Evolutionary conservation across 2,113 vertebrate species (phyloP), one percentile per base, ranked within the genome.

Genomic region (Psammodynastes pulverulentus): DNA sequence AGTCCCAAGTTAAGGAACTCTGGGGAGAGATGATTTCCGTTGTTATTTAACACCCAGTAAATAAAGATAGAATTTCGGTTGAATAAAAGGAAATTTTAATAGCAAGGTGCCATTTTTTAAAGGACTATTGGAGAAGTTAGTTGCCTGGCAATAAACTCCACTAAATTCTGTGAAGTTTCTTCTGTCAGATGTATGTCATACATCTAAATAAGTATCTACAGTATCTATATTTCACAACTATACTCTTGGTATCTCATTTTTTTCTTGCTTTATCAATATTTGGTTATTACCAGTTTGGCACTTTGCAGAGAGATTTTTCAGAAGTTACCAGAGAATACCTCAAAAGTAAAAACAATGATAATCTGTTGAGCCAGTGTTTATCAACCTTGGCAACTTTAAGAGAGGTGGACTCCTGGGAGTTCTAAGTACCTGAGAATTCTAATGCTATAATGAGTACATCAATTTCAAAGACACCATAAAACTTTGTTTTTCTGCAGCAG

Each of bases 201-300:
- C 62, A 72, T 34, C 5, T 49, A 49, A 49, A 13, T 34, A 72
- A 72, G 5, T 72, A 17, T 95, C 94, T 93, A 54, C 21, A 54
- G 95, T 96, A 95, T 97, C 96, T 91, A 88, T 88, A 95, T 84
- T 93, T 92, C 43, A 49, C 93, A 90, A 91, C 87, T 54, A 92
- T 90, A 90, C 0, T 0, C 86, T 84, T 45, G 9, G 15, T 85
- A 24, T 43, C 0, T 0, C 0, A 21, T 26, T 56, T 3, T 86
- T 17, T 87, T 1, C 0, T 2, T 0, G 89, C 92, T 94, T 0
- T 85, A 52, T 4, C 24, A 24, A n/a, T 72, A 72, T 6, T 91
- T 92, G 88, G 53, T 89, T 62, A 91, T 94, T 91, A 87, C 87
- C 86, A 43, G 34, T 87, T 93, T 91, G n/a, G 89, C 94, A 79